Evolutionary conservation across 1,140 invertebrate species (phyloP).

Genomic region (Lepidurus arcticus): DNA sequence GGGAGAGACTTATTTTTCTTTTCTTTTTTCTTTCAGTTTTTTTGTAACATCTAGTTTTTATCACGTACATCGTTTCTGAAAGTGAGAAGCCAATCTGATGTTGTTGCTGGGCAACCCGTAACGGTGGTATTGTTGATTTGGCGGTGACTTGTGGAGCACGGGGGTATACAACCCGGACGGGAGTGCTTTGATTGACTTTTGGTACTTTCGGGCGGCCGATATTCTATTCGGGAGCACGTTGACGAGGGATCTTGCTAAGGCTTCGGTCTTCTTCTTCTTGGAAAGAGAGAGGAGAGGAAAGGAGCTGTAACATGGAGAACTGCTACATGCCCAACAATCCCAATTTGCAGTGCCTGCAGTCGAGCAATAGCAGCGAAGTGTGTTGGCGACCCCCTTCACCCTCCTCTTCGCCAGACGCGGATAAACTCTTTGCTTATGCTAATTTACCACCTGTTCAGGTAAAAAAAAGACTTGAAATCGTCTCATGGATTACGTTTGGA

Average conservation of each 20-base stretch:
- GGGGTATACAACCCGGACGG: not conserved
- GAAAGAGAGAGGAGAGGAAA: not conserved
- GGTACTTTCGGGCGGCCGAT: not conserved
- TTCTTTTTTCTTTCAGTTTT: not conserved
- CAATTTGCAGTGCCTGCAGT: slow-evolving; percentile 30
- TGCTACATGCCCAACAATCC: slow-evolving; percentile 36
- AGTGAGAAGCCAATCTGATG: not conserved
- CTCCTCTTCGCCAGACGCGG: not conserved
- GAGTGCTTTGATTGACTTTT: not conserved
- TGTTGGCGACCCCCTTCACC: slow-evolving; percentile 1
- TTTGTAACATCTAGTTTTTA: not conserved
- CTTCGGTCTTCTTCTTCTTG: not conserved
- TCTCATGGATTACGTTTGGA: not conserved
- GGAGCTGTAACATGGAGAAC: slow-evolving; percentile 32
- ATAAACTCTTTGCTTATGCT: slow-evolving; percentile 15
- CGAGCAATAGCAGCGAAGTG: slow-evolving; percentile 12
- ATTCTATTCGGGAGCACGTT: not conserved
- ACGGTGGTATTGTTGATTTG: not conserved
- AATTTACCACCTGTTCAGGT: slow-evolving; percentile 33
- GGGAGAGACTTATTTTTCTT: not conserved
- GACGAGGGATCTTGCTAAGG: not conserved
- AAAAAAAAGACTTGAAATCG: not conserved
- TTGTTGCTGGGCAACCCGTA: not conserved
- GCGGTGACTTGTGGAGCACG: not conserved
- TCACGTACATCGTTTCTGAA: not conserved